A percentile compares a stretch with the other conserved stretches of the same genome.
Evolutionary conservation across 2,113 vertebrate species (phyloP).

Genomic region (Eurypyga helias): DNA sequence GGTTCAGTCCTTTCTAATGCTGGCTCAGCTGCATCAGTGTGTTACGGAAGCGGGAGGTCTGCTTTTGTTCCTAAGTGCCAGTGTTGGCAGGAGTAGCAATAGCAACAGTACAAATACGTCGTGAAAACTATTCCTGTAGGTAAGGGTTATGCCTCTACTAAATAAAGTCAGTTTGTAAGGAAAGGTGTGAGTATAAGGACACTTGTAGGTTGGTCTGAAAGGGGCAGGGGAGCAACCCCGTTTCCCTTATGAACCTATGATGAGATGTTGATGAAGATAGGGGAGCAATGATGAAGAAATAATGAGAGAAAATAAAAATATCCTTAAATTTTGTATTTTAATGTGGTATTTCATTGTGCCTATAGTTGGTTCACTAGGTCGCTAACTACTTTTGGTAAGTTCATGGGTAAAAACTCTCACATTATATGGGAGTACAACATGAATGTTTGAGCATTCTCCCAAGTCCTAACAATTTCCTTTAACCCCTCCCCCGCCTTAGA

Average conservation of each 20-base stretch:
- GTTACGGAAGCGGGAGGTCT: neutral
- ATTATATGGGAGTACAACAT: neutral
- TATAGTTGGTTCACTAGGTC: neutral
- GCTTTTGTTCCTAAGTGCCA: neutral
- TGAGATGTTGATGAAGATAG: neutral
- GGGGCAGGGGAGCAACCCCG: neutral
- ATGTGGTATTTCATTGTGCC: neutral
- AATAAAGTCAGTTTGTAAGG: neutral
- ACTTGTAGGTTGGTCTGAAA: neutral
- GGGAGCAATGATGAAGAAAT: neutral
- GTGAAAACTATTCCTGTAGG: neutral
- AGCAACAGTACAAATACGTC: neutral
- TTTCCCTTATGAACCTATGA: neutral
- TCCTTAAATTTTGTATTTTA: neutral
- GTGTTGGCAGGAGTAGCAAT: neutral
- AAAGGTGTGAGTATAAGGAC: neutral
- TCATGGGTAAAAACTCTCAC: neutral
- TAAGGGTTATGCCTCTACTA: neutral
- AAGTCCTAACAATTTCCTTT: constrained; percentile 2
- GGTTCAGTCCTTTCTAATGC: neutral
- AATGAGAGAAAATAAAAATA: neutral
- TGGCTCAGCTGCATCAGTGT: neutral
- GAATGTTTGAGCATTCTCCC: neutral
- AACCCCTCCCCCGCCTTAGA: neutral
- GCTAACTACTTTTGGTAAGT: neutral